A percentile compares a stretch with the other conserved stretches of the same genome.
These are phyloP conservation scores for Pygocentrus nattereri DNA, from an alignment of 2,797 vertebrate species.

Conservation along the genomic window DNA sequence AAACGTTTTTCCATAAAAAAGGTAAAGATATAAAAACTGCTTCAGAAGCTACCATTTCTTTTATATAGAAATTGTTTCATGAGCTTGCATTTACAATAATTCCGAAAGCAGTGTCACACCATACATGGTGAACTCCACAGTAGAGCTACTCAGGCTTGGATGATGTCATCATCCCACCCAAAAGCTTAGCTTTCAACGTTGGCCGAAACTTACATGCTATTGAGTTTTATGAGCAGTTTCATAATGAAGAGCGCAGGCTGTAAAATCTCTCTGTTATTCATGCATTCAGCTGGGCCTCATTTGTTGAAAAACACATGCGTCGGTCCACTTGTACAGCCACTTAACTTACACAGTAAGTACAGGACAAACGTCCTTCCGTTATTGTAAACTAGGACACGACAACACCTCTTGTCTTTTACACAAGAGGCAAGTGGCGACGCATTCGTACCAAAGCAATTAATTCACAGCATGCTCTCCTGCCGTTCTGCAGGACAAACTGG, in stretches of 20 bases:
- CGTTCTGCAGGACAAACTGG: slow-evolving; percentile 57
- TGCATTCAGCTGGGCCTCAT: slow-evolving; percentile 41
- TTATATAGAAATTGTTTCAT: too few species aligned
- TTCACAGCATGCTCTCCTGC: slow-evolving; percentile 56
- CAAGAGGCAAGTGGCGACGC: slow-evolving; percentile 47
- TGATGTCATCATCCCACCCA: slow-evolving; percentile 44
- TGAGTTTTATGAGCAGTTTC: slow-evolving; percentile 52
- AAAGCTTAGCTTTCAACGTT: slow-evolving; percentile 20
- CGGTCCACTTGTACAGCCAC: neutral
- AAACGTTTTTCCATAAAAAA: too few species aligned
- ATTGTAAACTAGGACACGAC: slow-evolving; percentile 50
- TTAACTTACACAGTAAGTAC: slow-evolving; percentile 9
- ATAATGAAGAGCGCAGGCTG: slow-evolving; percentile 39
- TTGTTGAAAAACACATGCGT: slow-evolving; percentile 39
- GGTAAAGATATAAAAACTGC: too few species aligned
- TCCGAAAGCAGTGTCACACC: neutral
- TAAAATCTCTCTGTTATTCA: slow-evolving; percentile 47
- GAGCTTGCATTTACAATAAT: neutral
- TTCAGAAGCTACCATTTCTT: too few species aligned
- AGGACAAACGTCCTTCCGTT: slow-evolving; percentile 45
- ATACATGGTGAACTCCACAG: slow-evolving; percentile 14
- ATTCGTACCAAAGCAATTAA: slow-evolving; percentile 62
- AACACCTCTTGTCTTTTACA: slow-evolving; percentile 49
- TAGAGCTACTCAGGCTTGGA: slow-evolving; percentile 7
- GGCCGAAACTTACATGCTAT: slow-evolving; percentile 36